Evolutionary conservation across 1,140 invertebrate genomes (phyloP).

Genomic region (Artemia franciscana): DNA sequence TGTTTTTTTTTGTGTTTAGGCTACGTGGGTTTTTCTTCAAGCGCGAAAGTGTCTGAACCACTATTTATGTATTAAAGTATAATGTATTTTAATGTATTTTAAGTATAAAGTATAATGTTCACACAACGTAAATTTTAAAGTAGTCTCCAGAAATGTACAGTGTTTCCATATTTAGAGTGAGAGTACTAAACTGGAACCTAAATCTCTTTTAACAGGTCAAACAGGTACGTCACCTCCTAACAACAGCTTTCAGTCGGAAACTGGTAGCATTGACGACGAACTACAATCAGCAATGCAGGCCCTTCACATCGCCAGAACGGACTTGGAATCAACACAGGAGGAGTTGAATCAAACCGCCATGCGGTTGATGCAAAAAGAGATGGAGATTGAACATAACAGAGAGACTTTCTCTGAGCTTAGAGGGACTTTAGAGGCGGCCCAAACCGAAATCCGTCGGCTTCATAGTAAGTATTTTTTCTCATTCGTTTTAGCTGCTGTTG

Average conservation of each 20-base stretch:
- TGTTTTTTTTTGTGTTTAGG: no score
- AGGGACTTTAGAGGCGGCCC: neutral
- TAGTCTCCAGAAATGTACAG: no score
- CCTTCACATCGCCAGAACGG: neutral
- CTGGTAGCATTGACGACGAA: neutral
- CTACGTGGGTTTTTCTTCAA: no score
- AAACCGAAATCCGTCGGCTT: neutral
- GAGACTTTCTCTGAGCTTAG: neutral
- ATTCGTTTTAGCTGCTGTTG: no score
- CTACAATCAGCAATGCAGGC: neutral
- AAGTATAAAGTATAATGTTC: no score
- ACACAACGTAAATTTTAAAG: no score
- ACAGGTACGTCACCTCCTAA: neutral
- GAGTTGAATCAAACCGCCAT: neutral
- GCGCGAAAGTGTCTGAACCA: no score
- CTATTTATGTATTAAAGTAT: no score
- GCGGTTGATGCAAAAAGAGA: neutral
- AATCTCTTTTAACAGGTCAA: no score
- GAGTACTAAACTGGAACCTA: no score
- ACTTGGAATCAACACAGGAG: neutral
- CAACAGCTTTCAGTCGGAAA: neutral
- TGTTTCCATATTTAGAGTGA: no score
- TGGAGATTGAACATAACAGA: neutral
- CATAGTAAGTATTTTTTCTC: neutral
- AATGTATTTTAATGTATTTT: no score